Percentiles rank a stretch among this genome's conserved stretches.
phyloP scores from a whole-genome alignment of 2,888 invertebrate genomes.

The Notodonta ziczac region DNA sequence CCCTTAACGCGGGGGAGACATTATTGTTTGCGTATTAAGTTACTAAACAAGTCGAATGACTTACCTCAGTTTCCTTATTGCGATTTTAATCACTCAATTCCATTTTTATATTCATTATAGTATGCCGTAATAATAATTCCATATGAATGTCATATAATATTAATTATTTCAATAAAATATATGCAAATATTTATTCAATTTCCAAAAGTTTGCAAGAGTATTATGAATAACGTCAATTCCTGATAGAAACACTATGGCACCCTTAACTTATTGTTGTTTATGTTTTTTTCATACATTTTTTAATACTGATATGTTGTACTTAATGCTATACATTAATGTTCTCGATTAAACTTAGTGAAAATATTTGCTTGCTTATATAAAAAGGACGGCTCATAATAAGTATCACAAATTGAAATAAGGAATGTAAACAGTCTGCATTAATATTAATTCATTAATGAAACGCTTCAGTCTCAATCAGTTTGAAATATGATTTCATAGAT shows the following conservation, averaged over 20 bases:
- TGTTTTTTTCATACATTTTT: slow-evolving; percentile 20
- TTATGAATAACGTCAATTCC: slow-evolving; percentile 12
- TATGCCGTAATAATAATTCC: no score
- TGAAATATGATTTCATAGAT: neutral
- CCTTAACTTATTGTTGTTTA: slow-evolving; percentile 44
- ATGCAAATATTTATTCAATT: slow-evolving; percentile 1
- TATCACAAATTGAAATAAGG: slow-evolving; percentile 35
- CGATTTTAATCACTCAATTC: neutral
- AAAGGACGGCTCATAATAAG: slow-evolving; percentile 52
- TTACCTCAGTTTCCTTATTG: neutral
- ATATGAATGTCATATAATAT: neutral
- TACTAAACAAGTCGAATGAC: no score
- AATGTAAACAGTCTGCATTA: slow-evolving; percentile 24
- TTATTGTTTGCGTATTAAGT: no score
- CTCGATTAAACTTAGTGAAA: slow-evolving; percentile 20
- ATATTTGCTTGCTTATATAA: slow-evolving; percentile 24
- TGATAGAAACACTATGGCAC: slow-evolving; percentile 58
- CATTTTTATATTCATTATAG: neutral
- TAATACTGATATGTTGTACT: slow-evolving; percentile 72
- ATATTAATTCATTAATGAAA: neutral
- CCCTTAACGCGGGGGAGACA: neutral
- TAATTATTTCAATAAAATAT: neutral
- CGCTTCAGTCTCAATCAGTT: neutral
- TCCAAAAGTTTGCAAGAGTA: neutral
- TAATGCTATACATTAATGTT: slow-evolving; percentile 37